phyloP scores from a whole-genome alignment of 2,888 invertebrate species.

The Hipparchia sbordonii region DNA sequence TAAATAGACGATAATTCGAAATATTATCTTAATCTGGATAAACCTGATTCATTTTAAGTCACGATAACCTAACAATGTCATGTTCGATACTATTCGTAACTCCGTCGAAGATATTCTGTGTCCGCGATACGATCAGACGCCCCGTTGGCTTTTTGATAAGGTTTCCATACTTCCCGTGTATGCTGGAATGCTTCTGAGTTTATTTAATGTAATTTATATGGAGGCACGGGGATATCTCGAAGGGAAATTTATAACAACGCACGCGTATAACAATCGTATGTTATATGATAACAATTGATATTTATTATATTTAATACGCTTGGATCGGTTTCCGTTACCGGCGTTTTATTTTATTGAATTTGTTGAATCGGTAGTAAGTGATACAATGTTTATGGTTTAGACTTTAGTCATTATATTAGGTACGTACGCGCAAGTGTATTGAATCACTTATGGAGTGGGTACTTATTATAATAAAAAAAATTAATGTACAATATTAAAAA shows the following conservation, averaged over 20 bases:
- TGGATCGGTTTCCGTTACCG: slow-evolving; percentile 24
- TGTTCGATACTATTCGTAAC: slow-evolving; percentile 63
- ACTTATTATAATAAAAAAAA: no score
- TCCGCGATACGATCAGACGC: slow-evolving; percentile 76
- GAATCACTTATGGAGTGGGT: no score
- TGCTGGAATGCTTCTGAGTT: slow-evolving; percentile 77
- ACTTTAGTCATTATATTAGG: slow-evolving; percentile 1
- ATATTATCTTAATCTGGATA: slow-evolving; percentile 44
- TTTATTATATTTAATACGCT: slow-evolving; percentile 36
- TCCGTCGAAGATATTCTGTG: slow-evolving; percentile 64
- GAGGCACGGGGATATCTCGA: slow-evolving; percentile 41
- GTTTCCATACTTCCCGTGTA: slow-evolving; percentile 79
- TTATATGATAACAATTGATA: slow-evolving; percentile 39
- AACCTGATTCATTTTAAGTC: slow-evolving; percentile 55
- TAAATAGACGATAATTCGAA: slow-evolving; percentile 38
- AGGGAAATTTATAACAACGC: slow-evolving; percentile 42
- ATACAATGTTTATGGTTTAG: no score
- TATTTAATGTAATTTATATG: slow-evolving; percentile 70
- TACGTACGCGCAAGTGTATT: background rate
- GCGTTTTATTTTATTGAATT: slow-evolving; percentile 16
- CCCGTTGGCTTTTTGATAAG: slow-evolving; percentile 81
- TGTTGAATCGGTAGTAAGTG: background rate
- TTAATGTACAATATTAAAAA: no score
- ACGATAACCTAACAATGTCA: slow-evolving; percentile 65
- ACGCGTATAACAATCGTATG: slow-evolving; percentile 39